Percentiles rank a stretch among this genome's conserved stretches.
phyloP scores from a whole-genome alignment of 2,113 vertebrate genomes.

The Bungarus multicinctus region DNA sequence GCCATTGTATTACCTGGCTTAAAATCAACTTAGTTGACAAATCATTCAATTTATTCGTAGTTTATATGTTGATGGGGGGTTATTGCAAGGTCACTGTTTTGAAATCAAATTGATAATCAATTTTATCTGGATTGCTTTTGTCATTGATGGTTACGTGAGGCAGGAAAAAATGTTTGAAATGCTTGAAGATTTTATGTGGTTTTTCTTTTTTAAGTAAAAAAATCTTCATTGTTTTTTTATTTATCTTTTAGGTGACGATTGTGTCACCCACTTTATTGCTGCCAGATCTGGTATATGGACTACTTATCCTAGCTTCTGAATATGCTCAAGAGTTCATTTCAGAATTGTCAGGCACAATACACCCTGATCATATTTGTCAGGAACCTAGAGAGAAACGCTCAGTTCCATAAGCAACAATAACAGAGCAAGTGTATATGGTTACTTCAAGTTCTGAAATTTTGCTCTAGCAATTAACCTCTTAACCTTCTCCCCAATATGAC shows the following conservation, averaged over 20 bases:
- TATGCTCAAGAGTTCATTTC: too few species aligned
- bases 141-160: background rate
- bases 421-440: constrained; percentile 29
- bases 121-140: background rate
- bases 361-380: background rate
- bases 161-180: background rate
- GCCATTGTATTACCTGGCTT: background rate
- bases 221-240: background rate
- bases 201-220: background rate
- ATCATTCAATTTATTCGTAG: background rate
- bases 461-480: constrained; percentile 58
- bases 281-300: background rate
- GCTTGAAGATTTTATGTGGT: background rate
- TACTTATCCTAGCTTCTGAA: background rate
- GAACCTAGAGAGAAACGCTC: background rate
- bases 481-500: constrained; percentile 43
- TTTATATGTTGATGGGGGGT: background rate
- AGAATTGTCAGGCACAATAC: background rate
- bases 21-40: background rate
- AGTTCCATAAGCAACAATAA: background rate
- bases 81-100: background rate
- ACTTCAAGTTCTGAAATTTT: constrained; percentile 30
- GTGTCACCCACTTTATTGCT: background rate
- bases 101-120: background rate
- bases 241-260: background rate